These are phyloP conservation scores for Platygyra sinensis DNA, from an alignment of 64 coral and sea anemone genomes.

Conservation along the genomic window DNA sequence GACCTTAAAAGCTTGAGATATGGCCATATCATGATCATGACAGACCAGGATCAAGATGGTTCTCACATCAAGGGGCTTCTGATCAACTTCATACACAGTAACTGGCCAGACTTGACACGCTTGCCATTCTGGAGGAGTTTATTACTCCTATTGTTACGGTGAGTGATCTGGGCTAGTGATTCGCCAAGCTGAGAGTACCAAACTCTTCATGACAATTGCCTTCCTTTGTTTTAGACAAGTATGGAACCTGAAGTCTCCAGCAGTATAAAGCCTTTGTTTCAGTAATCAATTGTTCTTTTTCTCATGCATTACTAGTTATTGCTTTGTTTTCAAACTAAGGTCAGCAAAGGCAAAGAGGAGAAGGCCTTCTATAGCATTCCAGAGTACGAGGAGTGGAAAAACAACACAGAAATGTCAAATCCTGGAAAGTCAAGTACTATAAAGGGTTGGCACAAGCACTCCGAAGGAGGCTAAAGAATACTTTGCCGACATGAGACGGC, in stretches of 20 bases:
- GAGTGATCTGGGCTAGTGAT: neutral
- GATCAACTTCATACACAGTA: slow-evolving; percentile 94
- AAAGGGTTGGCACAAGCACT: slow-evolving; percentile 99
- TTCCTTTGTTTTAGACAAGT: too few species aligned
- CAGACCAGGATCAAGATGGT: slow-evolving; percentile 98
- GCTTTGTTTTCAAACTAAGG: slow-evolving; percentile 28
- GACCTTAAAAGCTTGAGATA: slow-evolving; percentile 92
- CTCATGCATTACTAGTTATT: neutral
- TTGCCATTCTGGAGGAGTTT: slow-evolving; percentile 92
- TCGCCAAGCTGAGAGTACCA: too few species aligned
- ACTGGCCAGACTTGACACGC: slow-evolving; percentile 82
- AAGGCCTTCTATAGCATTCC: slow-evolving; percentile 96
- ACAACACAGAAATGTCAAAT: slow-evolving; percentile 63
- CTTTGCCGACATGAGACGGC: slow-evolving; percentile 94
- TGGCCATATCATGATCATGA: slow-evolving; percentile 99
- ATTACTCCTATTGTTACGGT: slow-evolving; percentile 99
- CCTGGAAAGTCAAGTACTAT: slow-evolving; percentile 99
- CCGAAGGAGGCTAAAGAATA: slow-evolving; percentile 99
- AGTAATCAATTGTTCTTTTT: too few species aligned
- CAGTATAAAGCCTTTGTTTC: too few species aligned
- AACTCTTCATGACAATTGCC: too few species aligned
- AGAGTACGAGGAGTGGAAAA: slow-evolving; percentile 98
- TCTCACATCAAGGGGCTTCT: slow-evolving; percentile 98
- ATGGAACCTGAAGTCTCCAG: too few species aligned
- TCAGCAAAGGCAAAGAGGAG: slow-evolving; percentile 83